Percentiles rank a stretch among this genome's conserved stretches.
Conservation (phyloP, 2,113 vertebrate species). For the Naja naja region DNA sequence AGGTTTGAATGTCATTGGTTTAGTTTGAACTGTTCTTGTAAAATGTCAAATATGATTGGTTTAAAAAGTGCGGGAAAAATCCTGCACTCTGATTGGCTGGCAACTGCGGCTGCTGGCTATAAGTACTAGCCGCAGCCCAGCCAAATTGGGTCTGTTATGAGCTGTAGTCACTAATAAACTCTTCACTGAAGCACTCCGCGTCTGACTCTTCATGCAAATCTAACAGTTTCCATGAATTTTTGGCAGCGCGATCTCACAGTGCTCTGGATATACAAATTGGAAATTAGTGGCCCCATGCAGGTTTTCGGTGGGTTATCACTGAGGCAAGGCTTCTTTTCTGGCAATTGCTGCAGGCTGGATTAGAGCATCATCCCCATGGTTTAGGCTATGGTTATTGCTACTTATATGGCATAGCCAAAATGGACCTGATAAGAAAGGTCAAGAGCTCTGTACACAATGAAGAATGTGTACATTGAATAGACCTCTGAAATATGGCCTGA, state of each 20-base stretch:
- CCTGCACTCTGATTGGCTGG: too few species aligned
- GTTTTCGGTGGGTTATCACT: not conserved
- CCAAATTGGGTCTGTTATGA: too few species aligned
- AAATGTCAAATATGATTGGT: too few species aligned
- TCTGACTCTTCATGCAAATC: too few species aligned
- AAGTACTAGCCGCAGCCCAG: too few species aligned
- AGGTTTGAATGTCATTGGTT: too few species aligned
- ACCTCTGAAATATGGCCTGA: not conserved
- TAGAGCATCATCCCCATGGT: not conserved
- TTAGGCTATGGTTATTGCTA: not conserved
- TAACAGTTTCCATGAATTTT: too few species aligned
- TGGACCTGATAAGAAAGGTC: not conserved
- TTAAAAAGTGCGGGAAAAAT: too few species aligned
- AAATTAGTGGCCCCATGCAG: not conserved
- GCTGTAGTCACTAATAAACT: too few species aligned
- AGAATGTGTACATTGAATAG: not conserved
- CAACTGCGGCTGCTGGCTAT: too few species aligned
- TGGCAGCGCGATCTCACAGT: not conserved
- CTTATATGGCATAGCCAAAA: not conserved
- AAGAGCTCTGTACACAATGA: not conserved
- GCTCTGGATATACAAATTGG: not conserved
- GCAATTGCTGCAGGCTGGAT: not conserved
- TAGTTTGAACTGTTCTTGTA: too few species aligned
- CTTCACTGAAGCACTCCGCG: too few species aligned
- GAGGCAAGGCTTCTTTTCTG: not conserved